Evolutionary conservation across 2,888 invertebrate species (phyloP), one percentile per base, ranked within the genome.

Genomic region (Chrysotoxum bicinctum): DNA sequence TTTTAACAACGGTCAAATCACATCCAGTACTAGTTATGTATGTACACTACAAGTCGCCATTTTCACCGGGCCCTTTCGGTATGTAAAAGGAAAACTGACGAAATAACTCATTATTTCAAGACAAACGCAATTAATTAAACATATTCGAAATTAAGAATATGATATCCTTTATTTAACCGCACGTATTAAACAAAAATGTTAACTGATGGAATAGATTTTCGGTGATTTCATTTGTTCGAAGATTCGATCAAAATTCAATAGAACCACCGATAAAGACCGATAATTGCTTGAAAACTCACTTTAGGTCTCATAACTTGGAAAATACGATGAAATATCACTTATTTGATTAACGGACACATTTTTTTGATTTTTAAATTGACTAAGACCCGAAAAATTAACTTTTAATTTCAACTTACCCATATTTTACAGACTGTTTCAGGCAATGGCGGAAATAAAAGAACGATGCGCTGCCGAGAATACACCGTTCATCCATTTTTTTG

Each of bases 381-480:
- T 86, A 56, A 23, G n/a, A n/a, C n/a, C 10, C 3, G 10, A 62
- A 62, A 50, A 69, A 48, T 62, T 73, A 37, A 32, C 26, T 35
- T 70, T 79, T 75, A 89, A 87, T 87, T 68, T 83, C 82, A 87
- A 90, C 91, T 91, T 89, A 91, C 91, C 91, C 91, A 91, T 91
- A 89, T 90, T 91, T 91, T 88, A 89, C 89, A 89, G 90, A 90
- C 90, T 91, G 89, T 90, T 90, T 90, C 90, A 90, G 89, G 90
- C 91, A 90, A 91, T 90, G 91, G 91, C 91, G 91, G 92, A 91
- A 91, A 91, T 91, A 91, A 91, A 91, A 91, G 91, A 91, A 90
- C 68, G 86, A 88, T 66, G 66, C 54, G 37, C 64, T 64, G 64
- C 84, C 77, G 82, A 85, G 84, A 84, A 81, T 84, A 84, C 69